A percentile compares a stretch with the other conserved stretches of the same genome.
Evolutionary conservation across 2,113 vertebrate species (phyloP).

Genomic region (Chunga burmeisteri): DNA sequence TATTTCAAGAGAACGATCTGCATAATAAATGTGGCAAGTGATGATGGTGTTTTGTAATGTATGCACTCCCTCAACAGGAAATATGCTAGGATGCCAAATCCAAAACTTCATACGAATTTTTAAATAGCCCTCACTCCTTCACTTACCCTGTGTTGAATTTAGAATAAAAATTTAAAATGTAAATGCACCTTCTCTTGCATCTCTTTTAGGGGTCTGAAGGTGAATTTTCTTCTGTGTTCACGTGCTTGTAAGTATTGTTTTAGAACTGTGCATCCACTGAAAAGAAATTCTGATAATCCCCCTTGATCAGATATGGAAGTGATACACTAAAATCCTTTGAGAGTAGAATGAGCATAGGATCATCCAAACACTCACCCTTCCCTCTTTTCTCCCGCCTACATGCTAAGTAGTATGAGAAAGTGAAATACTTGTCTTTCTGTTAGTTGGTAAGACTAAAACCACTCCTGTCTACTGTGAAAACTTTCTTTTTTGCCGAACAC

Average conservation of each 20-base stretch:
- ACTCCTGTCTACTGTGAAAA: neutral
- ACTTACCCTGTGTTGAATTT: neutral
- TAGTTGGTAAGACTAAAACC: neutral
- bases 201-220: neutral
- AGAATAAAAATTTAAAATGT: constrained; percentile 33
- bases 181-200: neutral
- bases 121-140: neutral
- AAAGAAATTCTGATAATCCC: constrained; percentile 12
- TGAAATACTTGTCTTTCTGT: neutral
- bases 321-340: neutral
- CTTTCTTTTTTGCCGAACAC: neutral
- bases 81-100: neutral
- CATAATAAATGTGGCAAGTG: neutral
- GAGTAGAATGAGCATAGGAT: neutral
- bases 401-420: neutral
- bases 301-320: neutral
- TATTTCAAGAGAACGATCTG: constrained; percentile 7
- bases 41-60: constrained; percentile 4
- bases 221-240: constrained; percentile 28
- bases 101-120: constrained; percentile 1
- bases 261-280: neutral
- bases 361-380: neutral
- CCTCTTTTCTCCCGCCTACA: neutral
- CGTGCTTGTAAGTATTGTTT: neutral
- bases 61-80: neutral